Percentiles rank a stretch among this genome's conserved stretches.
Conservation (phyloP, 2,797 vertebrate genomes). For the Danio choprae region DNA sequence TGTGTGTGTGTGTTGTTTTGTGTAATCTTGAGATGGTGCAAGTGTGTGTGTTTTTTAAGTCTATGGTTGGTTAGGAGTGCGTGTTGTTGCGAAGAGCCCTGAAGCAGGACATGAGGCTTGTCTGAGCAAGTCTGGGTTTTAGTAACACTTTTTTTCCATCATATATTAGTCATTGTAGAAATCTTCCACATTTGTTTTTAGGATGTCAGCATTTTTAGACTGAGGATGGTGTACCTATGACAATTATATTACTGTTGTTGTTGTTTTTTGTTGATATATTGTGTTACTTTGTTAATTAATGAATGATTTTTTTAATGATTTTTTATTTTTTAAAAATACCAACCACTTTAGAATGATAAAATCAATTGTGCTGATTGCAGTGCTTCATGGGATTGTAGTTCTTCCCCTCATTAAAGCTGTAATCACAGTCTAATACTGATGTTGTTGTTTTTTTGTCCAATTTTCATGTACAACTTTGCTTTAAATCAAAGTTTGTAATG, state of each 20-base stretch:
- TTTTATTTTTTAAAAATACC: too few species aligned
- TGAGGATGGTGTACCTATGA: background rate
- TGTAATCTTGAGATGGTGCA: conserved; percentile 25
- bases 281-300: background rate
- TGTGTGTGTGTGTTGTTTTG: conserved; percentile 38
- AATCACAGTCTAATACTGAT: too few species aligned
- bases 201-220: background rate
- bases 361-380: too few species aligned
- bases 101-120: conserved; percentile 20
- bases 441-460: too few species aligned
- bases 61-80: conserved; percentile 17
- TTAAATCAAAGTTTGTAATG: too few species aligned
- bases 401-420: too few species aligned
- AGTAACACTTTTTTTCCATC: conserved; percentile 8
- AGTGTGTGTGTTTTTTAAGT: conserved; percentile 34
- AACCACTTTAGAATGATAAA: too few species aligned
- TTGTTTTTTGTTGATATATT: background rate
- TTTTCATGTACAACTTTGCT: too few species aligned
- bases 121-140: conserved; percentile 25
- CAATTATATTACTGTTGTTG: background rate
- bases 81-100: conserved; percentile 30
- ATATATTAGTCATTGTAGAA: conserved; percentile 32
- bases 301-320: too few species aligned
- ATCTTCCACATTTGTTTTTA: background rate
- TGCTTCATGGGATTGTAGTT: too few species aligned